Conservation (phyloP, 2,113 vertebrate species). For the Phalacrocorax pelagicus region DNA sequence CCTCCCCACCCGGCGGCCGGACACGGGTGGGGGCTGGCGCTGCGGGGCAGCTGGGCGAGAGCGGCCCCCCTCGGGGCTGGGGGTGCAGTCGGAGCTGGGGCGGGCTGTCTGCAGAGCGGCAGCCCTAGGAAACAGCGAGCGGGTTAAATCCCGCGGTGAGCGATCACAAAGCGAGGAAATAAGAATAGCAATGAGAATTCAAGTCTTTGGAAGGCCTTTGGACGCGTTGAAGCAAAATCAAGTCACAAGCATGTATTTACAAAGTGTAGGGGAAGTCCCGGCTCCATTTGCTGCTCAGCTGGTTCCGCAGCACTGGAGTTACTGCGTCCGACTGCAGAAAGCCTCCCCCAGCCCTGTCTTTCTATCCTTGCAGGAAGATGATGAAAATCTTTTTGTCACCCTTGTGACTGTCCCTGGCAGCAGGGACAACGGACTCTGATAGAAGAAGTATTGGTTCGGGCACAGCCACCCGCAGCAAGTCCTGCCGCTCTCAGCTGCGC, state of each 20-base stretch:
- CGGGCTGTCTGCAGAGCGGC: rapidly evolving
- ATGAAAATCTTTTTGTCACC: not conserved
- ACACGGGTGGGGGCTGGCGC: not conserved
- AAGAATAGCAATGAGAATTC: not conserved
- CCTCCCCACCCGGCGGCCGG: too few species aligned
- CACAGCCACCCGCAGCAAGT: not conserved
- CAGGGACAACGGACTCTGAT: rapidly evolving
- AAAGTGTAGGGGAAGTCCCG: not conserved
- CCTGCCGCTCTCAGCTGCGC: rapidly evolving
- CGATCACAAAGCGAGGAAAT: rapidly evolving
- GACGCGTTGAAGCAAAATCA: not conserved
- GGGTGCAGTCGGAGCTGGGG: not conserved
- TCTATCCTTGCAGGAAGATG: not conserved
- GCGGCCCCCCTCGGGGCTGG: not conserved
- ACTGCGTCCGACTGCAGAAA: not conserved
- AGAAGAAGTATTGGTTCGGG: not conserved
- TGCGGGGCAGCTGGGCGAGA: not conserved
- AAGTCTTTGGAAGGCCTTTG: not conserved
- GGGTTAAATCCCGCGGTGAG: too few species aligned
- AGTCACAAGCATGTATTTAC: rapidly evolving
- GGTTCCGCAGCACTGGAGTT: not conserved
- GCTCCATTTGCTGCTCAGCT: not conserved
- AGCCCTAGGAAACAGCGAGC: not conserved
- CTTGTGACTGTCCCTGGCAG: not conserved
- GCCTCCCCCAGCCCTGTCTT: not conserved